These are phyloP conservation scores for Eulemur macaco DNA, from an alignment of 2,113 vertebrate species.

Conservation along the genomic window DNA sequence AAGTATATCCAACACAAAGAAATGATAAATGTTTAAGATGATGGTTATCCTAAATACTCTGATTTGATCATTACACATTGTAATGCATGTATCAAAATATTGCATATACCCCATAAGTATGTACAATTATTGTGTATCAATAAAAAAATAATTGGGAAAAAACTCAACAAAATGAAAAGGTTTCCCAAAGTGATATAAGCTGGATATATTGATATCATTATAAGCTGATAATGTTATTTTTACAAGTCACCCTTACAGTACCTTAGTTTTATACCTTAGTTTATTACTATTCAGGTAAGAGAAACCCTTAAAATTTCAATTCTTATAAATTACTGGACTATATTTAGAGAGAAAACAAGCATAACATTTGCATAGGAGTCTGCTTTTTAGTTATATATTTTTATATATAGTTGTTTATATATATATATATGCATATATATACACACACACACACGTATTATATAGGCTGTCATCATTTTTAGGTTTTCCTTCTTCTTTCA, in stretches of 20 bases:
- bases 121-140: background rate
- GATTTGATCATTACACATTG: background rate
- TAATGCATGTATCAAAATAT: background rate
- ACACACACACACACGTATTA: too few relatives aligned
- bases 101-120: background rate
- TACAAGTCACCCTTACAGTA: background rate
- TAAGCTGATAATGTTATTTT: background rate
- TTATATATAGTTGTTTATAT: too few relatives aligned
- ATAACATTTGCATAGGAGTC: background rate
- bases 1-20: background rate
- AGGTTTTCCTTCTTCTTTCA: background rate
- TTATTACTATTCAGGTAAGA: background rate
- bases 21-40: background rate
- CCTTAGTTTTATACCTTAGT: background rate
- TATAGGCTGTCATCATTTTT: background rate
- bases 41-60: background rate
- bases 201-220: background rate
- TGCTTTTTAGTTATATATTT: background rate
- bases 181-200: background rate
- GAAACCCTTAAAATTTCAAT: background rate
- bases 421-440: too few relatives aligned
- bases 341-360: conserved; percentile 3
- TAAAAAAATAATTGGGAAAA: background rate
- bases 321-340: conserved; percentile 4
- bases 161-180: conserved; percentile 19